A percentile compares a stretch with the other conserved stretches of the same genome.
These are phyloP conservation scores for Taphrorychus bicolor DNA, from an alignment of 2,888 invertebrate species.

Conservation along the genomic window DNA sequence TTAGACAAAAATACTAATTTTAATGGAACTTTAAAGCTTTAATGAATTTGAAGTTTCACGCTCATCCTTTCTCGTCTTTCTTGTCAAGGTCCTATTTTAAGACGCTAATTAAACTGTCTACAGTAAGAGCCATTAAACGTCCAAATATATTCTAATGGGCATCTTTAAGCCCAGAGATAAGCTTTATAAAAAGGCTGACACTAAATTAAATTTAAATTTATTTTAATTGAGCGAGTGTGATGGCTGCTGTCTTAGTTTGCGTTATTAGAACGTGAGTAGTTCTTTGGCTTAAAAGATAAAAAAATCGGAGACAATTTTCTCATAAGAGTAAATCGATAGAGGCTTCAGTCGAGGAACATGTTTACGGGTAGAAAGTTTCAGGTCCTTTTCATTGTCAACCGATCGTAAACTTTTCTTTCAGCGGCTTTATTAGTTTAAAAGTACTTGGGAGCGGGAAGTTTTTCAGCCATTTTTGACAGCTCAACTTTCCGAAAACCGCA, in stretches of 20 bases:
- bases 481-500: background rate
- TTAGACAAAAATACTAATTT: background rate
- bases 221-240: background rate
- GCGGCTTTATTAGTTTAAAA: conserved; percentile 35
- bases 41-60: background rate
- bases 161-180: background rate
- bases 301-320: background rate
- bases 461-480: conserved; percentile 11
- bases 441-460: conserved; percentile 20
- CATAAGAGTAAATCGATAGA: background rate
- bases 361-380: conserved; percentile 16
- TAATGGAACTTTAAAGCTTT: background rate
- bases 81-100: background rate
- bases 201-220: background rate
- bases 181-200: background rate
- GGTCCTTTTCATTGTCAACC: conserved; percentile 20
- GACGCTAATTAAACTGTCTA: background rate
- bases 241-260: background rate
- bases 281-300: too few species aligned
- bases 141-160: background rate
- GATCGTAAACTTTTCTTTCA: conserved; percentile 33
- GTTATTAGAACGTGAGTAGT: background rate
- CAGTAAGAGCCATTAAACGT: background rate
- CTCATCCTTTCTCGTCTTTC: background rate
- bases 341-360: conserved; percentile 10